Percentiles rank a stretch among this genome's conserved stretches.
These are phyloP conservation scores for Leptinotarsa texana DNA, from an alignment of 1,140 invertebrate species.

Conservation along the genomic window DNA sequence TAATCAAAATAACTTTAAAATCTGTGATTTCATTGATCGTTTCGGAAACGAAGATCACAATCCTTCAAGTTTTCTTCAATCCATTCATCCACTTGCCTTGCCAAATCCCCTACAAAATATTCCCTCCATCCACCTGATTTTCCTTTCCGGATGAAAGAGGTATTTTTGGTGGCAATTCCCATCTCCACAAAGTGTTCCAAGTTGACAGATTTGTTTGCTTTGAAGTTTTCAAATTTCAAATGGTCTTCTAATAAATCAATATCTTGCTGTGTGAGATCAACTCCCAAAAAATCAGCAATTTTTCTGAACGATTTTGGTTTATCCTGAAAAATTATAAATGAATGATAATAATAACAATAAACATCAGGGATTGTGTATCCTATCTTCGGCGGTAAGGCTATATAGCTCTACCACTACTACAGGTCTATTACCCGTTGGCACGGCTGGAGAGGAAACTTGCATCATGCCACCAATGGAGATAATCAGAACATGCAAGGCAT, in stretches of 20 bases:
- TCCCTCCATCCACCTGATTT: slow-evolving; percentile 41
- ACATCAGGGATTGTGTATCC: too few species aligned
- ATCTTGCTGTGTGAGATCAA: slow-evolving; percentile 60
- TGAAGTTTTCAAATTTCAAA: slow-evolving; percentile 74
- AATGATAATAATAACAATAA: too few species aligned
- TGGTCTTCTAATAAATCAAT: slow-evolving; percentile 63
- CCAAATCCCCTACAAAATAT: slow-evolving; percentile 38
- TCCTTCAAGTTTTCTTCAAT: slow-evolving; percentile 43
- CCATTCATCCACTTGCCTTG: slow-evolving; percentile 38
- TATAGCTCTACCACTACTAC: too few species aligned
- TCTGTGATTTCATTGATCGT: neutral
- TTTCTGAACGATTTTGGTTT: slow-evolving; percentile 59
- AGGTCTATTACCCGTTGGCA: too few species aligned
- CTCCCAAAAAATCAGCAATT: slow-evolving; percentile 65
- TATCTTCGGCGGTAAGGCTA: too few species aligned
- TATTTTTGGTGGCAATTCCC: slow-evolving; percentile 31
- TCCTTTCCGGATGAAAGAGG: slow-evolving; percentile 41
- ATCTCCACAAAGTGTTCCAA: slow-evolving; percentile 30
- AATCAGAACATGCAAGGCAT: too few species aligned
- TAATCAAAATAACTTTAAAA: too few species aligned
- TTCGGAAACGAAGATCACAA: slow-evolving; percentile 38
- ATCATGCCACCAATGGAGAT: too few species aligned
- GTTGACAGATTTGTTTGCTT: slow-evolving; percentile 61
- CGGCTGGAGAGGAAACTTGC: too few species aligned
- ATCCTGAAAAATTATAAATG: slow-evolving; percentile 55